phyloP scores from a whole-genome alignment of 1,140 invertebrate species.

The Battus philenor region DNA sequence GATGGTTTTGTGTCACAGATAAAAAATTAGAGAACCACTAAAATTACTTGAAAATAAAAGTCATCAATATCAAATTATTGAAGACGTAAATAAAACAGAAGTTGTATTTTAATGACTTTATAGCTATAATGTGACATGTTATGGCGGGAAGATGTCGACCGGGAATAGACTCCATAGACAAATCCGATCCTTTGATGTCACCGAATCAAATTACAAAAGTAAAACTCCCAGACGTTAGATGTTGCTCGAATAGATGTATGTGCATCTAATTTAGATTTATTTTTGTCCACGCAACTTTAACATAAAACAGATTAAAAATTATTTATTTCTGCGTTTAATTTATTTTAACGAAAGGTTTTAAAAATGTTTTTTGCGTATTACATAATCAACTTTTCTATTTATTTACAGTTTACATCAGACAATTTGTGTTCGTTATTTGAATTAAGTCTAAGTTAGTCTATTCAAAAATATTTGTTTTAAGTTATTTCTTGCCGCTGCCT shows the following conservation, averaged over 20 bases:
- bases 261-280: slow-evolving; percentile 21
- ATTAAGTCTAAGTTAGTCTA: too few species aligned
- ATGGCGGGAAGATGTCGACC: slow-evolving; percentile 28
- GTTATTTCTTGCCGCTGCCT: too few species aligned
- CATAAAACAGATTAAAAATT: not conserved
- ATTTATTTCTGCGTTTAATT: not conserved
- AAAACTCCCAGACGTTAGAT: slow-evolving; percentile 24
- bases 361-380: slow-evolving; percentile 8
- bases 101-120: slow-evolving; percentile 29
- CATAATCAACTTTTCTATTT: too few species aligned
- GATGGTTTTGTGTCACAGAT: too few species aligned
- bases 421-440: too few species aligned
- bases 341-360: too few species aligned
- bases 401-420: too few species aligned
- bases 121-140: slow-evolving; percentile 32
- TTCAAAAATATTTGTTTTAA: too few species aligned
- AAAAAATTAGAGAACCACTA: too few species aligned
- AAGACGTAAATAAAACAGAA: slow-evolving; percentile 16
- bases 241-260: slow-evolving; percentile 17
- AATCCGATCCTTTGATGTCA: slow-evolving; percentile 37
- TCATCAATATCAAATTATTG: slow-evolving; percentile 14
- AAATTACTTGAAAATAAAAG: slow-evolving; percentile 8
- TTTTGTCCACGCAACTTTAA: slow-evolving; percentile 2
- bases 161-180: slow-evolving; percentile 33
- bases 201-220: slow-evolving; percentile 54